Base-by-base conservation (phyloP, 2,888 invertebrate genomes). In the Epistrophella euchroma region DNA sequence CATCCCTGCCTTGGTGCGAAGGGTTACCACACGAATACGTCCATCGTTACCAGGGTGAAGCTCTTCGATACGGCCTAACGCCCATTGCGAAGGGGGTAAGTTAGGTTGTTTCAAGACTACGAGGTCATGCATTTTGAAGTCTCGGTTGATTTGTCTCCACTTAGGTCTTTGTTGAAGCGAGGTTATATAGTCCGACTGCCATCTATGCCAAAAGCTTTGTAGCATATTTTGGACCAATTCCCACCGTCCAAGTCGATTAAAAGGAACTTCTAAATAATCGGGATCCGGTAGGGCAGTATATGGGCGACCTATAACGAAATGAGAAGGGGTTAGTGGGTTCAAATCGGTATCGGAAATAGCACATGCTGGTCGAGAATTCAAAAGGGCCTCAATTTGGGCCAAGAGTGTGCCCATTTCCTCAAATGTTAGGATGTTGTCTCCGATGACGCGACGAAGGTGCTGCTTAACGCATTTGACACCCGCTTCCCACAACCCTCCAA, bases 361-460 rank as follows among this genome's bases (percentile, higher is more conserved):
- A 19, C 78, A 82, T 28, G 85, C 35, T 2, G 86, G 86, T 15
- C 74, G n/a, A 47, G 77, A 77, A 47, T 81, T 86, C 11, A 83
- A 25, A 2, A 75, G 47, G 13, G 78, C 75, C 62, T 88, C 83
- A 1, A 88, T 70, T 70, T 87, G 88, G 2, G 77, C 64, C 1
- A 88, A 45, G 2, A 88, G n/a, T 0, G 82, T 87, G 17, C 45
- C 37, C 56, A 82, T 55, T 76, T 87, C 87, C 55, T 82, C 75
- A n/a, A 78, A 87, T 0, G 75, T 66, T 2, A 77, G 47, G 56
- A 78, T 22, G 9, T 64, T 77, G n/a, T 62, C 52, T 6, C 75
- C 85, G 35, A 84, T 15, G 11, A 86, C 68, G 0, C 76, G 78
- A 5, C 62, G 52, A n/a, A 88, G 32, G 50, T 86, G 85, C 66